phyloP scores from a whole-genome alignment of 2,888 invertebrate species.

The Helicoverpa assulta region DNA sequence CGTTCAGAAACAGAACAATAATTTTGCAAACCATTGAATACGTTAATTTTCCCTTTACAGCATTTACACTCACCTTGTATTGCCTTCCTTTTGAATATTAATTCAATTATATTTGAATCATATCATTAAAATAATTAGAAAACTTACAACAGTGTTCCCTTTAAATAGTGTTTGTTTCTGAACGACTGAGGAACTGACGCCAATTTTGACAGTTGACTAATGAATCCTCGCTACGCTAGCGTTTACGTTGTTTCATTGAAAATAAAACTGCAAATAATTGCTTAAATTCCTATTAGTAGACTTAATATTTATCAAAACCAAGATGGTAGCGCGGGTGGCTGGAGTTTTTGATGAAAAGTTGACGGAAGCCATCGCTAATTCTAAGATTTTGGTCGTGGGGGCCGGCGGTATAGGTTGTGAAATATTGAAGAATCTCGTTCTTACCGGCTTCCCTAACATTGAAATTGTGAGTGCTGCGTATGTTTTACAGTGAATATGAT shows the following conservation, averaged over 20 bases:
- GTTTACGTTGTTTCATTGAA: slow-evolving; percentile 63
- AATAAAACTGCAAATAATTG: slow-evolving; percentile 60
- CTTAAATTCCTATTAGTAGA: slow-evolving; percentile 47
- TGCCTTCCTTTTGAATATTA: too few relatives aligned
- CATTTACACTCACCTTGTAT: too few relatives aligned
- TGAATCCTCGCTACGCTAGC: slow-evolving; percentile 63
- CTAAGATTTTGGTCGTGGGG: slow-evolving; percentile 96
- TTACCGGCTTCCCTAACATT: slow-evolving; percentile 97
- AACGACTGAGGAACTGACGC: slow-evolving; percentile 76
- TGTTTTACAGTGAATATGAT: slow-evolving; percentile 16
- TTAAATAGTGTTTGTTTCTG: slow-evolving; percentile 39
- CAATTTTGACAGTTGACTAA: slow-evolving; percentile 75
- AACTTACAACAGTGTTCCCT: neutral
- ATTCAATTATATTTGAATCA: too few relatives aligned
- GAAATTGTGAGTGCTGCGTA: slow-evolving; percentile 94
- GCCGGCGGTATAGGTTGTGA: slow-evolving; percentile 99
- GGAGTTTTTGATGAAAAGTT: slow-evolving; percentile 92
- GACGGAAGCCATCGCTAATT: slow-evolving; percentile 91
- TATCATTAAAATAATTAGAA: too few relatives aligned
- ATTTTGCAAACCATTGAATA: neutral
- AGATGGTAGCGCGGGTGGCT: slow-evolving; percentile 92
- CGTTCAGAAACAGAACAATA: neutral
- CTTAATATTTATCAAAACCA: slow-evolving; percentile 62
- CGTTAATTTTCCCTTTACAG: neutral
- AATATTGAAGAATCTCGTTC: slow-evolving; percentile 98